Conservation (phyloP, 2,797 vertebrate species). For the Hippocampus kuda region DNA sequence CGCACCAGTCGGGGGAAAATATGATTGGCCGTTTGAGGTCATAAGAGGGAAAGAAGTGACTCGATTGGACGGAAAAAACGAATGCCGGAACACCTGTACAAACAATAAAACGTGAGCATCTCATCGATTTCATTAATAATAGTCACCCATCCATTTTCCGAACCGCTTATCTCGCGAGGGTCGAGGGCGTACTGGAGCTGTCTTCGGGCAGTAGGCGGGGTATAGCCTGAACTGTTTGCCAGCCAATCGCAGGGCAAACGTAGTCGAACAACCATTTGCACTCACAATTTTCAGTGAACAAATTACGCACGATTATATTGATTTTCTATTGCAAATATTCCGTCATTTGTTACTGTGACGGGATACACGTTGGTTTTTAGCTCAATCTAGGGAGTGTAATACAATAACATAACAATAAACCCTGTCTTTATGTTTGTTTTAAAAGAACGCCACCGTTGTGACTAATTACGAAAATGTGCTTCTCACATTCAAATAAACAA, state of each 20-base stretch:
- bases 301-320: not conserved
- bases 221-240: no score
- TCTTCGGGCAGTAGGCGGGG: no score
- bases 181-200: no score
- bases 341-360: not conserved
- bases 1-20: conserved; percentile 28
- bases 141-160: no score
- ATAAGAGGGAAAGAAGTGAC: conserved; percentile 17
- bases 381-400: not conserved
- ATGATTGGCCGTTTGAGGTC: conserved; percentile 42
- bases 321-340: not conserved
- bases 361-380: not conserved
- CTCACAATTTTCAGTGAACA: no score
- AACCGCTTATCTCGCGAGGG: no score
- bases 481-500: not conserved
- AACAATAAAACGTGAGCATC: not conserved
- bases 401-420: not conserved
- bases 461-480: not conserved
- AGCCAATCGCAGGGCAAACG: no score
- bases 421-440: not conserved
- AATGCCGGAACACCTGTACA: no score
- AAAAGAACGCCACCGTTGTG: not conserved
- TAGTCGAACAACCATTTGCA: no score
- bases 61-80: not conserved
- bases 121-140: not conserved